These are phyloP conservation scores for Lepidocyrtoides sp. DNA, from an alignment of 2,888 invertebrate genomes.

Conservation along the genomic window DNA sequence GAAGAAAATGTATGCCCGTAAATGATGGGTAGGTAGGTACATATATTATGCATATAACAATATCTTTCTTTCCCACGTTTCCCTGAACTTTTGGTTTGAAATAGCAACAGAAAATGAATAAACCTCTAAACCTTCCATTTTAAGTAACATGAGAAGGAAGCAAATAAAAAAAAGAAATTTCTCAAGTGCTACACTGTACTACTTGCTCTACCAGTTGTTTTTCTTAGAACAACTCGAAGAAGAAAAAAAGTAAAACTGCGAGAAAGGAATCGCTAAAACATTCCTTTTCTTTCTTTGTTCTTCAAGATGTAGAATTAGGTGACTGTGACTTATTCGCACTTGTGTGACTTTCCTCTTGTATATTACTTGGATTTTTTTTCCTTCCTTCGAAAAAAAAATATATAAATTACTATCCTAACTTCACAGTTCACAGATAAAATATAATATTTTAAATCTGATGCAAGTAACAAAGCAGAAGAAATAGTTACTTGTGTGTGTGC, in stretches of 20 bases:
- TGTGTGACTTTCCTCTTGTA: slow-evolving; percentile 14
- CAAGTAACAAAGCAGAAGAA: neutral
- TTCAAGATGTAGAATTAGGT: slow-evolving; percentile 24
- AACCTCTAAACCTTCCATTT: neutral
- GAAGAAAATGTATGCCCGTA: neutral
- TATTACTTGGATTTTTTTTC: neutral
- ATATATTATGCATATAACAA: neutral
- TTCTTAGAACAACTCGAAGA: neutral
- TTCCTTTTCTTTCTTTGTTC: neutral
- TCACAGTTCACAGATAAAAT: slow-evolving; percentile 30
- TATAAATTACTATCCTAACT: slow-evolving; percentile 2
- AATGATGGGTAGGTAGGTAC: neutral
- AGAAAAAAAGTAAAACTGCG: neutral
- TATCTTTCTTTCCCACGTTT: neutral
- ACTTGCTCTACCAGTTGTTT: too few species aligned
- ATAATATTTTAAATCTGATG: slow-evolving; percentile 36
- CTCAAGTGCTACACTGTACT: neutral
- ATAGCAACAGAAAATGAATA: neutral
- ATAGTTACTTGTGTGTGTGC: neutral
- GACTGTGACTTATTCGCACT: slow-evolving; percentile 33
- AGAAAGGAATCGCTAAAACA: neutral
- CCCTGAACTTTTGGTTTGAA: neutral
- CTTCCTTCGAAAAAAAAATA: neutral
- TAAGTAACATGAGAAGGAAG: neutral
- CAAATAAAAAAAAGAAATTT: neutral